Evolutionary conservation across 2,888 invertebrate species (phyloP), one percentile per base, ranked within the genome.

Genomic region (Hemistola chrysoprasaria): DNA sequence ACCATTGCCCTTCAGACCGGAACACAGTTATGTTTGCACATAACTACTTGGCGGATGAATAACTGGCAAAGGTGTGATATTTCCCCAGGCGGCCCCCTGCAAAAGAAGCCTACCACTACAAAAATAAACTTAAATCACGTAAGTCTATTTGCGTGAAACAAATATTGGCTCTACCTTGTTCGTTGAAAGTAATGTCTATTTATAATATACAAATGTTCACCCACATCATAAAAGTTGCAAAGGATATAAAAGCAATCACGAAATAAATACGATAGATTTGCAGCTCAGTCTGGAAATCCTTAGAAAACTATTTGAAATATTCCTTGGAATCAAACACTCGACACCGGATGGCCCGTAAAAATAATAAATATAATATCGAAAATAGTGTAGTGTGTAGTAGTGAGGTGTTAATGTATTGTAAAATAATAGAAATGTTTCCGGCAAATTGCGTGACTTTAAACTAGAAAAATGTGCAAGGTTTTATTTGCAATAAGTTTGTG

Each of bases 171-270:
- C 3, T 16, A 16, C 16, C 4, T 16, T 3, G 2, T 16, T 16
- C 4, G 4, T 16, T 16, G 4, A 16, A 16, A 4, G 2, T 16
- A 4, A 16, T 16, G 16, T 16, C 4, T 16, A 16, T 2, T 4
- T 16, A 16, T 4, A 28, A 32, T 27, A 3, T 23, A 28, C 36
- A 27, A n/a, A 23, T 7, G 11, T 8, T 32, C 16, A 16, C 16
- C 16, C 16, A 4, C 16, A n/a, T n/a, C n/a, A 16, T 16, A 16
- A 16, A 16, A 16, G 16, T 16, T 16, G 24, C 21, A 9, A 31
- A 16, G 43, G 43, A 39, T 44, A 39, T 30, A 39, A 44, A 44
- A 44, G 38, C 43, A 44, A 44, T 44, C 34, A 39, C 29, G 16
- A 23, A 44, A 23, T 23, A 28, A 21, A 38, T 22, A 44, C 38